Evolutionary conservation across 2,113 vertebrate genomes (phyloP).

Genomic region (Brevimyrus niger): DNA sequence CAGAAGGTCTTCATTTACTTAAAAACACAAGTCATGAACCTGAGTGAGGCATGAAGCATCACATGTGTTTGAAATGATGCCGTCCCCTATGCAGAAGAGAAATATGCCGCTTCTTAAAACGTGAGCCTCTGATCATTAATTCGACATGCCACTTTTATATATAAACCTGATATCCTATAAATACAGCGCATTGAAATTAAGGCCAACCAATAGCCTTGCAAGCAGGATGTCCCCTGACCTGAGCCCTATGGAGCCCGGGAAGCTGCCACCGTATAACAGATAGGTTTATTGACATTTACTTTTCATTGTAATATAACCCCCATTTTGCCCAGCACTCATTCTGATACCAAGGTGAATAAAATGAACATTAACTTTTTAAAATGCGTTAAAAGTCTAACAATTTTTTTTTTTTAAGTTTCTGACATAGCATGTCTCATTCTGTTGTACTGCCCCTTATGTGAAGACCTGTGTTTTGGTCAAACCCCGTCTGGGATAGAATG

Average conservation of each 20-base stretch:
- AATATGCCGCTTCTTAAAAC: background rate
- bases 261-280: background rate
- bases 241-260: background rate
- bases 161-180: background rate
- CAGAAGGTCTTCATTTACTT: constrained; percentile 48
- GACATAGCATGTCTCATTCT: background rate
- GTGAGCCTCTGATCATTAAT: background rate
- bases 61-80: constrained; percentile 35
- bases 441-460: background rate
- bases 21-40: constrained; percentile 47
- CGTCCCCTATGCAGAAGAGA: constrained; percentile 8
- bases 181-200: background rate
- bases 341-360: background rate
- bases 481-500: background rate
- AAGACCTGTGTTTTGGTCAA: background rate
- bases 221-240: background rate
- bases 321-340: background rate
- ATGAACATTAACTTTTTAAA: background rate
- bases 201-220: background rate
- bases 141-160: background rate
- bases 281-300: background rate
- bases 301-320: background rate
- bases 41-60: constrained; percentile 37
- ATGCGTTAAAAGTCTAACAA: background rate
- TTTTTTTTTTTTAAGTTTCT: too few relatives aligned